These are phyloP conservation scores for Acronicta alni DNA, from an alignment of 2,888 invertebrate species.

Conservation along the genomic window DNA sequence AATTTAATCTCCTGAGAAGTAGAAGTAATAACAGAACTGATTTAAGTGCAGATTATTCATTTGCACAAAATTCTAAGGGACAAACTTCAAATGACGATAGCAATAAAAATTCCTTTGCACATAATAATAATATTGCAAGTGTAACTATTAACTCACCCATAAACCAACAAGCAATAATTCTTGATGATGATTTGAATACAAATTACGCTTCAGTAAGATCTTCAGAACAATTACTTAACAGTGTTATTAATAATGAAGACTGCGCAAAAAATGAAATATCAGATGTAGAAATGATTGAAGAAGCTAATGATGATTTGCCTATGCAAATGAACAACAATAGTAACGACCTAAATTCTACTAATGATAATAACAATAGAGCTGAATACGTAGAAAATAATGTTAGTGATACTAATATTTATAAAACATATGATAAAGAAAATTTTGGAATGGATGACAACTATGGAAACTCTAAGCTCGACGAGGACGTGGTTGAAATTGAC, in stretches of 20 bases:
- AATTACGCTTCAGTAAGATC: conserved; percentile 62
- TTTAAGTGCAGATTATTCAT: conserved; percentile 52
- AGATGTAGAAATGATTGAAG: conserved; percentile 45
- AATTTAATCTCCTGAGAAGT: conserved; percentile 59
- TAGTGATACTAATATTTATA: neutral
- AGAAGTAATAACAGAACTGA: conserved; percentile 53
- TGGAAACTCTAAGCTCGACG: conserved; percentile 9
- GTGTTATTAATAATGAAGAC: conserved; percentile 56
- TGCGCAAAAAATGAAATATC: conserved; percentile 14
- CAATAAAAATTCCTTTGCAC: conserved; percentile 7
- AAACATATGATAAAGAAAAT: conserved; percentile 5
- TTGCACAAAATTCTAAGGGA: conserved; percentile 28
- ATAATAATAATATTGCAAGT: conserved; percentile 8
- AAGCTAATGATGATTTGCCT: conserved; percentile 11
- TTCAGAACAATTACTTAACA: conserved; percentile 68
- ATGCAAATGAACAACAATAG: conserved; percentile 10
- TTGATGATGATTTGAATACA: conserved; percentile 18
- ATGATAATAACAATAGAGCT: neutral
- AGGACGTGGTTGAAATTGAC: conserved; percentile 26
- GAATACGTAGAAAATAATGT: neutral
- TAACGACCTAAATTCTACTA: conserved; percentile 1
- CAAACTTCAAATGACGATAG: conserved; percentile 19
- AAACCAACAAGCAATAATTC: conserved; percentile 1
- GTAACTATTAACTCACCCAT: neutral
- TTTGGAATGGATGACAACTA: conserved; percentile 1